Evolutionary conservation across 2,888 invertebrate species (phyloP).

Genomic region (Agrochola lota): DNA sequence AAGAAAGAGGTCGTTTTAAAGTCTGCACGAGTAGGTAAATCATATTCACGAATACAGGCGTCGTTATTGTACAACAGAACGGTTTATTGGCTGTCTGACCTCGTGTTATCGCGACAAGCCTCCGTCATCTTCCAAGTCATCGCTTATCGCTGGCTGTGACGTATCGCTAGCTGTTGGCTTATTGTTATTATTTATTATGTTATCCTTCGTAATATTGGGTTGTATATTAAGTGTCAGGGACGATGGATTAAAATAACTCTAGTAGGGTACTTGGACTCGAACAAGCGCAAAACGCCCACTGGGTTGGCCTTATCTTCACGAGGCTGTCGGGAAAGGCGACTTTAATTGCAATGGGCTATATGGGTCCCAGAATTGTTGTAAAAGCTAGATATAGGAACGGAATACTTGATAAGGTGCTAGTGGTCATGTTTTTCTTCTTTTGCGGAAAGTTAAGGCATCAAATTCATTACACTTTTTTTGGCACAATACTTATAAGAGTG

Average conservation of each 20-base stretch:
- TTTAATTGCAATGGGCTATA: conserved; percentile 19
- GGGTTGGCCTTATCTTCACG: conserved; percentile 20
- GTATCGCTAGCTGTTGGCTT: conserved; percentile 42
- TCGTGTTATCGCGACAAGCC: conserved; percentile 87
- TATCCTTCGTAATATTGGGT: conserved; percentile 44
- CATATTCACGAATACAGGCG: conserved; percentile 77
- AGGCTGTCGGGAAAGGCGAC: conserved; percentile 19
- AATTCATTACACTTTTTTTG: conserved; percentile 23
- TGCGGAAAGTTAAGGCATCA: conserved; percentile 15
- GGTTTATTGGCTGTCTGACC: conserved; percentile 84
- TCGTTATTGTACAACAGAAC: conserved; percentile 68
- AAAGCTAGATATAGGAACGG: not conserved
- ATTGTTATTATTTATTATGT: conserved; percentile 58
- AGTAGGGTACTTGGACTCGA: conserved; percentile 22
- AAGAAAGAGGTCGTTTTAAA: conserved; percentile 54
- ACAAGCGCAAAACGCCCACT: conserved; percentile 23
- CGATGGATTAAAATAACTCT: conserved; percentile 24
- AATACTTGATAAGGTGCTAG: not conserved
- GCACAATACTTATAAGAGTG: conserved; percentile 6
- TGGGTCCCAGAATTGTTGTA: not conserved
- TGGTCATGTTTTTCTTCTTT: not conserved
- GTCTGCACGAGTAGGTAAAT: conserved; percentile 72
- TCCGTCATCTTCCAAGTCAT: conserved; percentile 81
- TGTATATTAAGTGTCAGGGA: conserved; percentile 7
- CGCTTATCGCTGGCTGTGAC: conserved; percentile 76